These are phyloP conservation scores for Lamellibrachia luymesi DNA, from an alignment of 1,140 invertebrate genomes.

Conservation along the genomic window DNA sequence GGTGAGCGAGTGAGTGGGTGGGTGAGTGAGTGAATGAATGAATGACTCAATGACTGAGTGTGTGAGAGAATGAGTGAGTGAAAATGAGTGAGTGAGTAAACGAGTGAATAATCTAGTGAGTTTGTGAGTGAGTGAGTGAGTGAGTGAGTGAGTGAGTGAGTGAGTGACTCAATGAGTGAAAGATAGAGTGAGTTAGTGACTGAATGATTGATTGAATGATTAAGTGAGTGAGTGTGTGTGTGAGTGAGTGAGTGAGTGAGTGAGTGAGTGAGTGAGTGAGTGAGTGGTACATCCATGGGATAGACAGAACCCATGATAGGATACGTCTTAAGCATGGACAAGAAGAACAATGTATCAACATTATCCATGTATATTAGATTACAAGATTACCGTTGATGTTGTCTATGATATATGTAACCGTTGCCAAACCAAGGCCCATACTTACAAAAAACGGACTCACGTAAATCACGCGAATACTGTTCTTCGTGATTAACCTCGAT, in stretches of 20 bases:
- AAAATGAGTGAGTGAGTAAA: too few species aligned
- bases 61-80: not conserved
- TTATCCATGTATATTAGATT: not conserved
- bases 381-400: not conserved
- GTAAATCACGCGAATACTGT: not conserved
- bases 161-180: too few species aligned
- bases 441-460: not conserved
- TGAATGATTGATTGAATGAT: too few species aligned
- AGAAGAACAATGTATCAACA: not conserved
- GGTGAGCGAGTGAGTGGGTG: not conserved
- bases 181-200: too few species aligned
- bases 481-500: not conserved
- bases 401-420: not conserved
- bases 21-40: not conserved
- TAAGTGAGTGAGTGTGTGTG: not conserved
- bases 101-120: too few species aligned
- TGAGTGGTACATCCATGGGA: not conserved
- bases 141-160: too few species aligned
- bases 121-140: too few species aligned
- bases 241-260: not conserved
- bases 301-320: not conserved
- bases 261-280: not conserved
- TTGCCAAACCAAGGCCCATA: not conserved
- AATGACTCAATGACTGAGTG: not conserved
- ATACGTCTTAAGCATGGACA: not conserved